Evolutionary conservation across 1,140 invertebrate species (phyloP).

Genomic region (Euwallacea similis): DNA sequence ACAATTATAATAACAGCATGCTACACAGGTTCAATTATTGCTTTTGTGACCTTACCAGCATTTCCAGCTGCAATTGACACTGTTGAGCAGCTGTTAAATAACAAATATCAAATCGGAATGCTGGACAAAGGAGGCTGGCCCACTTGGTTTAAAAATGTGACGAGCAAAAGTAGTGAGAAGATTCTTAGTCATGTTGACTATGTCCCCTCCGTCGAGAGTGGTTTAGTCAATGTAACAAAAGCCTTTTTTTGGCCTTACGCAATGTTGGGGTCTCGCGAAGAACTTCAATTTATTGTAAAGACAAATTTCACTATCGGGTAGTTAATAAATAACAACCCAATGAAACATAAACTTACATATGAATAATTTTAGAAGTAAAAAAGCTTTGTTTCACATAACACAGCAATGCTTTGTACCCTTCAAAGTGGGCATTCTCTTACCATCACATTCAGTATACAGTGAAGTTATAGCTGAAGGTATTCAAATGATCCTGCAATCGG

Average conservation of each 20-base stretch:
- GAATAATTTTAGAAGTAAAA: constrained; percentile 55
- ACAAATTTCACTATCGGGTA: constrained; percentile 67
- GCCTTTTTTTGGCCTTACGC: constrained; percentile 74
- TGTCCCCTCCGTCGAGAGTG: constrained; percentile 63
- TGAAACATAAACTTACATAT: background rate
- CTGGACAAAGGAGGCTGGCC: constrained; percentile 72
- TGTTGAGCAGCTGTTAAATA: constrained; percentile 61
- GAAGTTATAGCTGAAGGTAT: constrained; percentile 62
- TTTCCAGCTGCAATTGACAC: constrained; percentile 71
- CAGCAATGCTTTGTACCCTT: constrained; percentile 71
- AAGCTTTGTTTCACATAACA: constrained; percentile 67
- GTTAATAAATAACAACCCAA: background rate
- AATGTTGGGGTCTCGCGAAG: constrained; percentile 67
- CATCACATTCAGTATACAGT: constrained; percentile 63
- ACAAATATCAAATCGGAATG: constrained; percentile 64
- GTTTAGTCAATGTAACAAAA: constrained; percentile 68
- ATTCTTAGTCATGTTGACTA: constrained; percentile 67
- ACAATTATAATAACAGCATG: constrained; percentile 78
- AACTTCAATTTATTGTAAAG: constrained; percentile 69
- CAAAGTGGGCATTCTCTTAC: constrained; percentile 64
- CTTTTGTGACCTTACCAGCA: constrained; percentile 73
- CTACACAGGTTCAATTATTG: constrained; percentile 78
- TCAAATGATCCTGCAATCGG: constrained; percentile 62
- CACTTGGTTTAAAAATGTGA: constrained; percentile 66
- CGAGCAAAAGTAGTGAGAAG: constrained; percentile 59